Evolutionary conservation across 1,140 invertebrate species (phyloP).

Genomic region (Frieseomelitta varia): DNA sequence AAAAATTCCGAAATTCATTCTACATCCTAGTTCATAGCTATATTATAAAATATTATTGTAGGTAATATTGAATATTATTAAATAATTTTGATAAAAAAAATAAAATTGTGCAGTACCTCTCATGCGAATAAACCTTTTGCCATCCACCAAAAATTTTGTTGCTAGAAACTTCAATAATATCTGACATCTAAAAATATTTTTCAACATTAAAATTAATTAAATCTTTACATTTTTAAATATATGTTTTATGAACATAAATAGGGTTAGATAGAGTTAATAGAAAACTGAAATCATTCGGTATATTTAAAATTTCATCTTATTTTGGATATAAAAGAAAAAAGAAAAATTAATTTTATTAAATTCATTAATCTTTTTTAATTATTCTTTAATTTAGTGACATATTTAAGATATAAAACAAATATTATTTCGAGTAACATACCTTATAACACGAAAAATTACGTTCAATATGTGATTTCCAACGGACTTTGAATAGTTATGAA

Average conservation of each 20-base stretch:
- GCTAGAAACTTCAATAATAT: slow-evolving; percentile 85
- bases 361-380: neutral
- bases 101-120: slow-evolving; percentile 83
- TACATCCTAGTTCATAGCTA: slow-evolving; percentile 90
- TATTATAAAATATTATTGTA: slow-evolving; percentile 59
- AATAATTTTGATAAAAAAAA: neutral
- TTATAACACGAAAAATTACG: slow-evolving; percentile 10
- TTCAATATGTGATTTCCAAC: neutral
- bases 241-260: neutral
- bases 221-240: neutral
- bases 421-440: slow-evolving; percentile 13
- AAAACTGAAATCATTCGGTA: neutral
- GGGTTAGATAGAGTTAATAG: neutral
- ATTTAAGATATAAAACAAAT: neutral
- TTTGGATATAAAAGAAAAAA: neutral
- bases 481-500: neutral
- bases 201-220: neutral
- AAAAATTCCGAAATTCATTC: slow-evolving; percentile 97
- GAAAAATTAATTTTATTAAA: neutral
- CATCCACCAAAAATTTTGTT: slow-evolving; percentile 91
- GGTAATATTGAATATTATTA: slow-evolving; percentile 17
- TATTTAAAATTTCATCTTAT: neutral
- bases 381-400: neutral
- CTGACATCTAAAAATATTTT: slow-evolving; percentile 73
- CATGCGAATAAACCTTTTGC: slow-evolving; percentile 93